phyloP scores from a whole-genome alignment of 1,140 invertebrate species.

The Hylaeus anthracinus region DNA sequence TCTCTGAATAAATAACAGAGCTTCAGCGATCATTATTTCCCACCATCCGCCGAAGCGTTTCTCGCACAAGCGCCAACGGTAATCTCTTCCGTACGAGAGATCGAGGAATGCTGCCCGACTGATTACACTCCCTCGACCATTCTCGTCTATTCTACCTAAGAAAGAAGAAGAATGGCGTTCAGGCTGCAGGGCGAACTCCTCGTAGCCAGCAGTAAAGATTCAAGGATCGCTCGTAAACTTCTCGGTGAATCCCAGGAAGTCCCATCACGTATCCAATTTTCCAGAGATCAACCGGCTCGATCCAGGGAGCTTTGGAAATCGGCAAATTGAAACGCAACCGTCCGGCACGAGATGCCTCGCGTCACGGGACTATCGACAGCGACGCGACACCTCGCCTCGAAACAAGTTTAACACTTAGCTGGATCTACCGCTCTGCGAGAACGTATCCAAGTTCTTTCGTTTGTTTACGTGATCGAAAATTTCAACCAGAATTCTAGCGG shows the following conservation, averaged over 20 bases:
- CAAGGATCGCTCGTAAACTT: conserved; percentile 70
- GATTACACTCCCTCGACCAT: conserved; percentile 29
- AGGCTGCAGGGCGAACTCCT: conserved; percentile 33
- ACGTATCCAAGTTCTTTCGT: background rate
- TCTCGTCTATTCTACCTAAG: background rate
- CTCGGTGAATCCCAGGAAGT: conserved; percentile 68
- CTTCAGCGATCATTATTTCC: background rate
- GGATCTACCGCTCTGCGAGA: background rate
- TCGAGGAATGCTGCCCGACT: conserved; percentile 24
- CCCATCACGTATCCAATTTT: conserved; percentile 80
- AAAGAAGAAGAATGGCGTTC: conserved; percentile 33
- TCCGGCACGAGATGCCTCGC: conserved; percentile 24
- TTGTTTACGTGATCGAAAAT: background rate
- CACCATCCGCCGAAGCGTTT: background rate
- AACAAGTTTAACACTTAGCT: conserved; percentile 3
- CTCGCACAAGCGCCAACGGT: background rate
- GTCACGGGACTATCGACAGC: conserved; percentile 32
- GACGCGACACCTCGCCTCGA: conserved; percentile 8
- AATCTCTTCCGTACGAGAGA: background rate
- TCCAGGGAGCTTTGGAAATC: conserved; percentile 72
- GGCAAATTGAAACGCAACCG: conserved; percentile 69
- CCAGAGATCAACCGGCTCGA: conserved; percentile 74
- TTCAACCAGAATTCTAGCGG: too few relatives aligned
- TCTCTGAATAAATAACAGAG: background rate
- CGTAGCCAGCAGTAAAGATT: conserved; percentile 56